These are phyloP conservation scores for Periophthalmus magnuspinnatus DNA, from an alignment of 2,797 vertebrate genomes.

Conservation along the genomic window DNA sequence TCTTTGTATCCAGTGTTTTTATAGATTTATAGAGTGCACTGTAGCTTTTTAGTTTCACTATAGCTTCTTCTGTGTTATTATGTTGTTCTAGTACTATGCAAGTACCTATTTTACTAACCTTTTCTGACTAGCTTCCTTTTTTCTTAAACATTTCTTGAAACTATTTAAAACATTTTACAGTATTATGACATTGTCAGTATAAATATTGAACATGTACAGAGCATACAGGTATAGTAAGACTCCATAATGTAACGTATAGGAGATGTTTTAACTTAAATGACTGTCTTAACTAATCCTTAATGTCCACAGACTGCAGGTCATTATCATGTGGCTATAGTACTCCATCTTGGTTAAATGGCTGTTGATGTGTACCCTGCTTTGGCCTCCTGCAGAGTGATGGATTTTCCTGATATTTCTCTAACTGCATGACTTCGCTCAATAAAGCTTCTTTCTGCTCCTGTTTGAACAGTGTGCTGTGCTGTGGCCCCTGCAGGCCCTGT, in stretches of 20 bases:
- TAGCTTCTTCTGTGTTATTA: constrained; percentile 35
- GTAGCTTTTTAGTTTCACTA: constrained; percentile 9
- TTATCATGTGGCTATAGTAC: constrained; percentile 10
- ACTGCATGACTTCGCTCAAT: constrained; percentile 69
- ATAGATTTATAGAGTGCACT: not conserved
- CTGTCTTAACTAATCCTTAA: not conserved
- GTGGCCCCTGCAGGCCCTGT: constrained; percentile 55
- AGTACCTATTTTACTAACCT: constrained; percentile 28
- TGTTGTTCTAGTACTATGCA: constrained; percentile 16
- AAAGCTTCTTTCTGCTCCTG: constrained; percentile 56
- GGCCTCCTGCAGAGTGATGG: constrained; percentile 40
- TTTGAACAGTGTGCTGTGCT: constrained; percentile 44
- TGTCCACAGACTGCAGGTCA: not conserved
- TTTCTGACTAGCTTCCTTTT: constrained; percentile 17
- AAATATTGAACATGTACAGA: not conserved
- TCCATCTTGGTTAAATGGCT: constrained; percentile 15
- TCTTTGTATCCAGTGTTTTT: not conserved
- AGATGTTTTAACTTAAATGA: not conserved
- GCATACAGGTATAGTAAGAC: not conserved
- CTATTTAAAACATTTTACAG: not conserved
- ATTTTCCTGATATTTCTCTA: constrained; percentile 53
- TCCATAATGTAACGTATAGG: not conserved
- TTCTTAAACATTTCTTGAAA: constrained; percentile 13
- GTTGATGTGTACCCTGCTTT: constrained; percentile 45
- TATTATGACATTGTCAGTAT: not conserved